Percentiles rank a stretch among this genome's conserved stretches.
Conservation (phyloP, 2,888 invertebrate species). For the Epinotia nisella region DNA sequence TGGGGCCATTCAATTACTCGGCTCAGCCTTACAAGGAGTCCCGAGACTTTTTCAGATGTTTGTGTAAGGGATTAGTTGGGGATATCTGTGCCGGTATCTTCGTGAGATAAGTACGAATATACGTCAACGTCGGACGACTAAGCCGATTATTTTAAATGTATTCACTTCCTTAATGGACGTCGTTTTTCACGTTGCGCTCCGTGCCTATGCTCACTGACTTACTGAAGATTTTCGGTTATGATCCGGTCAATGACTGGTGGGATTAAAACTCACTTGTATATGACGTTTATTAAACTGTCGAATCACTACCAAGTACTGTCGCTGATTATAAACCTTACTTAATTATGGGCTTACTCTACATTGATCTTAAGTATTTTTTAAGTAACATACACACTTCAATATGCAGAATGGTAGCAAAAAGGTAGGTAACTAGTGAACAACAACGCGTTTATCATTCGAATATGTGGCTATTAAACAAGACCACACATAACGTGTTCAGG, state of each 20-base stretch:
- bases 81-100: slow-evolving; percentile 84
- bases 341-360: not conserved
- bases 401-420: not conserved
- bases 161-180: slow-evolving; percentile 85
- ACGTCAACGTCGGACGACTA: slow-evolving; percentile 84
- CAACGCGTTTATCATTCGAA: slow-evolving; percentile 15
- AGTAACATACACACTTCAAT: not conserved
- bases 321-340: not conserved
- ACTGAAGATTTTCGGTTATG: slow-evolving; percentile 83
- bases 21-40: slow-evolving; percentile 79
- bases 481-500: slow-evolving; percentile 45
- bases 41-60: slow-evolving; percentile 83
- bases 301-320: slow-evolving; percentile 52
- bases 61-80: slow-evolving; percentile 82
- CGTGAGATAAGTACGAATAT: slow-evolving; percentile 85
- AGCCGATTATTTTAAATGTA: slow-evolving; percentile 86
- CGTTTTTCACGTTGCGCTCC: slow-evolving; percentile 79
- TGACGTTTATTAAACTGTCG: slow-evolving; percentile 74
- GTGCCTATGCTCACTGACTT: slow-evolving; percentile 72
- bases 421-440: not conserved
- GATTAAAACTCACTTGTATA: slow-evolving; percentile 74
- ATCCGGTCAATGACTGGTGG: slow-evolving; percentile 82
- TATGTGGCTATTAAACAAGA: slow-evolving; percentile 32
- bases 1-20: slow-evolving; percentile 79
- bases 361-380: not conserved